Percentiles rank a stretch among this genome's conserved stretches.
Evolutionary conservation across 92 coral and sea anemone genomes (phyloP).

Genomic region (Epizoanthus illoricatus): DNA sequence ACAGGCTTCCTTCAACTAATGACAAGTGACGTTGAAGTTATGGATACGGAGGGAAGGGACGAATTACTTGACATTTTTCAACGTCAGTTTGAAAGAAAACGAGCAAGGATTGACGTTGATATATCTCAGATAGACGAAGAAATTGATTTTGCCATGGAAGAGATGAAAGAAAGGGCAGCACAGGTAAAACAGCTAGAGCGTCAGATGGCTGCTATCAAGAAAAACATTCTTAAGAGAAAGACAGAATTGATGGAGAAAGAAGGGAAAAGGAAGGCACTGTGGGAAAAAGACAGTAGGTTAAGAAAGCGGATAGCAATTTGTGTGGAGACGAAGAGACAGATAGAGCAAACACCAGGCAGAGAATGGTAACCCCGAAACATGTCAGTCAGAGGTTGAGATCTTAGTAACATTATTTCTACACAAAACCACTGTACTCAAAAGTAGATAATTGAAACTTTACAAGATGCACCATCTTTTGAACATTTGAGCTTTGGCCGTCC

Average conservation of each 20-base stretch:
- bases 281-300: background rate
- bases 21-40: background rate
- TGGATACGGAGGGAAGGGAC: background rate
- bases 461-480: too few relatives aligned
- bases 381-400: too few relatives aligned
- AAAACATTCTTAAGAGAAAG: background rate
- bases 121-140: background rate
- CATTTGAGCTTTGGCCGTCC: too few relatives aligned
- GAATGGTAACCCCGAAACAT: background rate
- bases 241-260: background rate
- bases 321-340: background rate
- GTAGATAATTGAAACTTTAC: too few relatives aligned
- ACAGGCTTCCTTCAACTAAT: background rate
- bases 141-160: background rate
- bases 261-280: background rate
- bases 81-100: background rate
- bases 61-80: slow-evolving; percentile 1
- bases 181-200: background rate
- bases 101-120: background rate
- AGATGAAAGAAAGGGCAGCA: background rate
- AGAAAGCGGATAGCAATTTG: background rate
- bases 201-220: background rate
- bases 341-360: background rate
- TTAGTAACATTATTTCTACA: too few relatives aligned
- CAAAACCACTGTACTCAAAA: too few relatives aligned